Evolutionary conservation across 2,113 vertebrate species (phyloP).

Genomic region (Phoxinus phoxinus): DNA sequence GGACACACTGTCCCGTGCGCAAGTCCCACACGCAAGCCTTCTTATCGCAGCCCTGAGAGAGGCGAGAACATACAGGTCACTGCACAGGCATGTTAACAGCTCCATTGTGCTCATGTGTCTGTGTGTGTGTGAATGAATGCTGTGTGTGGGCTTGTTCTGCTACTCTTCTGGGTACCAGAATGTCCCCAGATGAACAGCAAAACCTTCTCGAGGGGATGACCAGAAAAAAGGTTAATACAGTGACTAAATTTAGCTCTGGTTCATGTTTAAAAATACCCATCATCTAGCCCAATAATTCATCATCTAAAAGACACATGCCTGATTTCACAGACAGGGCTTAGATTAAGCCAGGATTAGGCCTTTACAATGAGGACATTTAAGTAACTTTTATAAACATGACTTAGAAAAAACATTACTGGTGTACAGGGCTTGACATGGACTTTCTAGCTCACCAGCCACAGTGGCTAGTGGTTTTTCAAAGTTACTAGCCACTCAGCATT

Average conservation of each 20-base stretch:
- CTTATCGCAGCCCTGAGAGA: constrained; percentile 92
- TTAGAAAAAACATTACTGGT: no score
- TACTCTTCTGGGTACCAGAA: neutral
- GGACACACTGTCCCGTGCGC: constrained; percentile 95
- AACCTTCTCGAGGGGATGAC: neutral
- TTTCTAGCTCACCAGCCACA: no score
- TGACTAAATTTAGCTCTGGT: neutral
- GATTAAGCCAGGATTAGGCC: no score
- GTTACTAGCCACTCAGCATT: no score
- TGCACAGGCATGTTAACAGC: constrained; percentile 19
- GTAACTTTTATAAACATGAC: no score
- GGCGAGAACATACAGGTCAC: neutral
- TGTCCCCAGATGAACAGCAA: neutral
- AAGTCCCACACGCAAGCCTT: constrained; percentile 99
- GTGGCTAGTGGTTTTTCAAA: no score
- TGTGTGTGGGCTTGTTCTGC: neutral
- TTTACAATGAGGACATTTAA: no score
- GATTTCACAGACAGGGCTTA: no score
- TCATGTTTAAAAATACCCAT: neutral
- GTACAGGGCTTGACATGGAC: no score
- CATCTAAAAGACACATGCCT: neutral
- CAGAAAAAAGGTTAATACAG: neutral
- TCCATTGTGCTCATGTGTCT: neutral
- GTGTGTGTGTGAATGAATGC: constrained; percentile 15
- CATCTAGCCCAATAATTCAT: neutral